phyloP scores from a whole-genome alignment of 2,113 vertebrate species.

The Onychostruthus taczanowskii region DNA sequence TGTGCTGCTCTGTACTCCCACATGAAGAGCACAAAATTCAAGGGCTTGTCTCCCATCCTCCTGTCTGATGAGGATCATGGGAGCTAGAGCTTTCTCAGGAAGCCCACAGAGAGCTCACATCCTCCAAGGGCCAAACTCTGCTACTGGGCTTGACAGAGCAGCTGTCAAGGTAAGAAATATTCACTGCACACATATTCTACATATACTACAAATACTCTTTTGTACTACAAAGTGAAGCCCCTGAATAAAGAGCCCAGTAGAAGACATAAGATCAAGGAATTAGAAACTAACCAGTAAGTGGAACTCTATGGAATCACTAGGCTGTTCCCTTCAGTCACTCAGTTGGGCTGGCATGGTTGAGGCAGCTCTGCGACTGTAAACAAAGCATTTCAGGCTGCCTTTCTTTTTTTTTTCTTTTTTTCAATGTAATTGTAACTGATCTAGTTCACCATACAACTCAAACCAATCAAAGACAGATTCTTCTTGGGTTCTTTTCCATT shows the following conservation, averaged over 20 bases:
- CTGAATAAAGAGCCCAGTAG: not conserved
- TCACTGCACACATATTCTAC: not conserved
- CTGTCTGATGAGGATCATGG: fast-evolving
- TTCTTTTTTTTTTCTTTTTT: not conserved
- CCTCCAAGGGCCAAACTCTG: not conserved
- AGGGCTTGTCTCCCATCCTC: not conserved
- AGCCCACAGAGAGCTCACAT: not conserved
- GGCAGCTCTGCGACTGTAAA: not conserved
- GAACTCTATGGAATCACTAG: not conserved
- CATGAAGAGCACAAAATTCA: not conserved
- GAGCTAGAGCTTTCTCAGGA: not conserved
- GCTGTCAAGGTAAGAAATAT: not conserved
- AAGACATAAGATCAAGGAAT: not conserved
- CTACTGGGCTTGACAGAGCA: not conserved
- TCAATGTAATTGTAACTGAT: not conserved
- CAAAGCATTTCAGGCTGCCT: not conserved
- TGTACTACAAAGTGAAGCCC: not conserved
- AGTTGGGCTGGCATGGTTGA: not conserved
- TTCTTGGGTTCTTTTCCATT: not conserved
- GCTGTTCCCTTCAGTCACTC: not conserved
- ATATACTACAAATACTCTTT: not conserved
- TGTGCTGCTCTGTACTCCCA: not conserved
- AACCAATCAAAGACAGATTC: not conserved
- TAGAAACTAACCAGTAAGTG: not conserved
- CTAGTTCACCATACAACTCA: not conserved